Evolutionary conservation across 2,797 vertebrate species (phyloP), one percentile per base, ranked within the genome.

Genomic region (Chromobotia macracanthus): DNA sequence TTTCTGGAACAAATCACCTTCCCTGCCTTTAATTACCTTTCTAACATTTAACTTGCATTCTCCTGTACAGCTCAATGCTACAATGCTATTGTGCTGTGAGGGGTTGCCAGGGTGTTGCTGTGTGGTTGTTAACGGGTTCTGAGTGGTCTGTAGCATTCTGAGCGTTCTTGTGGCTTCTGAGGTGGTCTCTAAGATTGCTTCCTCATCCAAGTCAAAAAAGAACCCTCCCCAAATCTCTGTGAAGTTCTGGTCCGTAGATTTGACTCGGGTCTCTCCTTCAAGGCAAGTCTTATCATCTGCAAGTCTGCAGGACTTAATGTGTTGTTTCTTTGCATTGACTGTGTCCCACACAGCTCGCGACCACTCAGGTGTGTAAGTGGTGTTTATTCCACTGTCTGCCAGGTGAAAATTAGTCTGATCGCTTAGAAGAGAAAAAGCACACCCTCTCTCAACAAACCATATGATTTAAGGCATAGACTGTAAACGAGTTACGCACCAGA

Each of bases 391-490:
- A 68, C 28, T 1, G 15, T 38, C 50, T 76, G 11, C 18, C 18
- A 44, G 64, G 50, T 56, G 16, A 58, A 56, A 66, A 66, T 23
- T 25, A 56, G 21, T 55, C 10, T 13, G 35, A 67, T 66, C 41
- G 31, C 50, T 9, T 35, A 44, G 10, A 41, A 28, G 35, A 46
- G 11, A 56, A 56, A 56, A 56, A 13, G 16, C 63, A 21, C 38
- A 58, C 11, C 46, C 41, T 44, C 11, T 38, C 31, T 71, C 50
- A 50, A 38, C 46, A 64, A 64, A 38, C 21, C 0, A 0, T 51
- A 15, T 76, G 50, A 75, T 66, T 44, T 66, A 21, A 66, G 53
- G 63, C 15, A 66, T 68, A 7, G n/a, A n/a, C n/a, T n/a, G n/a
- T n/a, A n/a, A n/a, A n/a, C n/a, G 8, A 10, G 8, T 44, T 44